These are phyloP conservation scores for Entosphenus tridentatus DNA, from an alignment of 2,113 vertebrate genomes.

Conservation along the genomic window DNA sequence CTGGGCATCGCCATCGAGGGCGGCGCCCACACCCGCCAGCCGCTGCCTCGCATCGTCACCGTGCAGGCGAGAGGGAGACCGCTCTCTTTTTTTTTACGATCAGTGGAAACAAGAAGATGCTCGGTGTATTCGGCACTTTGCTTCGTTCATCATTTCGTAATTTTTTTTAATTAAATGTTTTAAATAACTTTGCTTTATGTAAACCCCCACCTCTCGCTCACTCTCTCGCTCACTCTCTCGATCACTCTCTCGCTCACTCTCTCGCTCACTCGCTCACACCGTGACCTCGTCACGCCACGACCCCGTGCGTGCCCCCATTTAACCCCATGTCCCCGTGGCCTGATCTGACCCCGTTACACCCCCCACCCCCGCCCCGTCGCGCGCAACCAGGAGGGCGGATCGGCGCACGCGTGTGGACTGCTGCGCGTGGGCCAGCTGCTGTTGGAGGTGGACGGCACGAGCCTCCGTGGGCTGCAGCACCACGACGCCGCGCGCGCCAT, in stretches of 20 bases:
- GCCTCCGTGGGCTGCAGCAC: conserved; percentile 59
- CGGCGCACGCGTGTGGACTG: conserved; percentile 73
- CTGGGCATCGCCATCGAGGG: conserved; percentile 92
- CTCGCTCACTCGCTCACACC: too few species aligned
- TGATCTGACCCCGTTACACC: too few species aligned
- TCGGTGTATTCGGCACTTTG: not conserved
- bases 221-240: too few species aligned
- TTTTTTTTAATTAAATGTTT: not conserved
- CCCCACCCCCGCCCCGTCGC: not conserved
- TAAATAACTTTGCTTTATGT: not conserved
- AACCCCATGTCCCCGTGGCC: too few species aligned
- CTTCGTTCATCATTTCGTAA: not conserved
- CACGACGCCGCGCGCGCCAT: conserved; percentile 68
- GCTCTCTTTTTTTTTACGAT: not conserved
- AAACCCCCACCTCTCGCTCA: not conserved
- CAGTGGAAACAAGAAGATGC: not conserved
- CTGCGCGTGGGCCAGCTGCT: conserved; percentile 91
- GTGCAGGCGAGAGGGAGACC: conserved; percentile 47
- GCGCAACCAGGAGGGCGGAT: conserved; percentile 49
- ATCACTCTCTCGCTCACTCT: too few species aligned
- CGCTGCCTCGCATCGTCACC: conserved; percentile 78
- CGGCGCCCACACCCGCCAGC: conserved; percentile 83
- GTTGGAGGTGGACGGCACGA: conserved; percentile 64
- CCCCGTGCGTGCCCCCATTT: too few species aligned
- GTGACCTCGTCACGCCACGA: too few species aligned